Conservation (phyloP, 92 coral and sea anemone species). For the Parazoanthus swiftii region DNA sequence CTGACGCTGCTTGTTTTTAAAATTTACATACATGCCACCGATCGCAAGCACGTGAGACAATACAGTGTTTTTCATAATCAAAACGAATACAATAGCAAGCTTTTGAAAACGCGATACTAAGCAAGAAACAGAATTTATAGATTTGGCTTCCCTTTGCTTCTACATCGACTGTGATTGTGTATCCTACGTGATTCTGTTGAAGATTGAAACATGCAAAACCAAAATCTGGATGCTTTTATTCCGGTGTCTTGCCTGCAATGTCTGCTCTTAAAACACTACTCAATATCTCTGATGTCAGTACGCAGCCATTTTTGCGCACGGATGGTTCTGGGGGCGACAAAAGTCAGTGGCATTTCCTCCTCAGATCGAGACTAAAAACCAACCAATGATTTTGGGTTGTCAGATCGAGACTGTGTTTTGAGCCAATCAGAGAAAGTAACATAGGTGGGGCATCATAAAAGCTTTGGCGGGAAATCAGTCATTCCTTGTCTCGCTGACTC, state of each 20-base stretch:
- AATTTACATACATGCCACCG: slow-evolving; percentile 8
- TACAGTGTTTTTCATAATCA: slow-evolving; percentile 5
- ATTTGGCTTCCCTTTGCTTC: slow-evolving; percentile 3
- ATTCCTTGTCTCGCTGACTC: too few relatives aligned
- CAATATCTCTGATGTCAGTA: background rate
- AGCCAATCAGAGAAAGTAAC: too few relatives aligned
- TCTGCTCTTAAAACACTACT: slow-evolving; percentile 1
- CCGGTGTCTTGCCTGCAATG: slow-evolving; percentile 2
- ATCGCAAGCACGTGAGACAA: background rate
- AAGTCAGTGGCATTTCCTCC: too few relatives aligned
- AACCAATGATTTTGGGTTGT: too few relatives aligned
- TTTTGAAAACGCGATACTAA: background rate
- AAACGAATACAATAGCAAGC: slow-evolving; percentile 3
- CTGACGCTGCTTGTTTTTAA: background rate
- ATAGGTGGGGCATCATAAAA: too few relatives aligned
- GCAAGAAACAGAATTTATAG: slow-evolving; percentile 3
- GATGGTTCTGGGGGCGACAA: too few relatives aligned
- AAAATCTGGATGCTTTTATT: slow-evolving; percentile 5
- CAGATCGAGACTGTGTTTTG: too few relatives aligned
- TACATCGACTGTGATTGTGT: slow-evolving; percentile 8
- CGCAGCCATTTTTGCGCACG: background rate
- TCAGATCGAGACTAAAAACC: too few relatives aligned
- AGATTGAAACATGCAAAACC: slow-evolving; percentile 7
- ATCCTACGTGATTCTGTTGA: slow-evolving; percentile 8
- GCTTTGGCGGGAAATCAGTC: too few relatives aligned